A percentile compares a stretch with the other conserved stretches of the same genome.
These are phyloP conservation scores for Isichthys henryi DNA, from an alignment of 2,113 vertebrate species.

Conservation along the genomic window DNA sequence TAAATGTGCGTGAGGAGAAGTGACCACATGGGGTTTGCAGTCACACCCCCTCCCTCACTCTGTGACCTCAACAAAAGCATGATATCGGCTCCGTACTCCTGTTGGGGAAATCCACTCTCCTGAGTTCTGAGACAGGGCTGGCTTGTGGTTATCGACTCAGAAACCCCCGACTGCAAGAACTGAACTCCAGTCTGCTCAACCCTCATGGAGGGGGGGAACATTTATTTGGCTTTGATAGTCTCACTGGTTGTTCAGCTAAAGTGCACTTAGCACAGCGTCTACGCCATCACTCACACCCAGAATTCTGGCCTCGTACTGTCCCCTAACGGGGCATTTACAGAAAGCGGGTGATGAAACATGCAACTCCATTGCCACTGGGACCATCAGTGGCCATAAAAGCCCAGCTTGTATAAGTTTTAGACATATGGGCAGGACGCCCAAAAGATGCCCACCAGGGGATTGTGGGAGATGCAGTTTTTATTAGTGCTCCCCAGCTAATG, in stretches of 20 bases:
- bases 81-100: neutral
- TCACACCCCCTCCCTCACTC: neutral
- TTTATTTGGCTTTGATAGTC: neutral
- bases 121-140: neutral
- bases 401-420: neutral
- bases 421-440: neutral
- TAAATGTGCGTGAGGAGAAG: neutral
- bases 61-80: neutral
- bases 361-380: neutral
- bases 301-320: neutral
- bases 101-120: neutral
- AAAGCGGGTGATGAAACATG: neutral
- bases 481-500: neutral
- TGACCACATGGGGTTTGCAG: neutral
- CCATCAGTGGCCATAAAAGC: neutral
- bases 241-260: neutral
- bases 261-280: conserved; percentile 11
- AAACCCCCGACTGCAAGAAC: neutral
- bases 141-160: neutral
- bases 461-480: neutral
- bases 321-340: neutral
- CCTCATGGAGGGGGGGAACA: neutral
- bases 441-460: neutral
- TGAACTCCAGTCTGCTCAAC: neutral
- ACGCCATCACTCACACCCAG: neutral